These are phyloP conservation scores for Synanceia verrucosa DNA, from an alignment of 2,797 vertebrate species.

Conservation along the genomic window DNA sequence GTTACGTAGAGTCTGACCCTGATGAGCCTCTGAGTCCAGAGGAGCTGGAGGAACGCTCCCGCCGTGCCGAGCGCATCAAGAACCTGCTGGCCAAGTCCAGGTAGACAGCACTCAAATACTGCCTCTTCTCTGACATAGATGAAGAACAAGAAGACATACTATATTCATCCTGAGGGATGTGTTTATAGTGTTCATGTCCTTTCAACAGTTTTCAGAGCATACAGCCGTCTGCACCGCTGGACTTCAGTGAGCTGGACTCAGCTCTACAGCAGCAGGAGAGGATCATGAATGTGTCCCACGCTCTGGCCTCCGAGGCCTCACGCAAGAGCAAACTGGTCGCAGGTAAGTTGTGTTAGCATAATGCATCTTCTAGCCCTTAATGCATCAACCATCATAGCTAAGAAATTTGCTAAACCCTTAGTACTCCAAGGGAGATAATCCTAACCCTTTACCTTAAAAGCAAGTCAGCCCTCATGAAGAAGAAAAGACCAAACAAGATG, in stretches of 20 bases:
- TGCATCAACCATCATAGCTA: not conserved
- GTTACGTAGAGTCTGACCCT: slow-evolving; percentile 90
- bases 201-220: slow-evolving; percentile 85
- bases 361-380: not conserved
- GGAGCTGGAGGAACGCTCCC: slow-evolving; percentile 87
- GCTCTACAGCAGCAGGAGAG: slow-evolving; percentile 91
- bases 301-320: slow-evolving; percentile 92
- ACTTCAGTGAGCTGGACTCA: slow-evolving; percentile 85
- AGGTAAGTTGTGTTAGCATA: slow-evolving; percentile 78
- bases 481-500: not conserved
- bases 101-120: slow-evolving; percentile 62
- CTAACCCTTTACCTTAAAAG: too few relatives aligned
- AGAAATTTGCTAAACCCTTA: not conserved
- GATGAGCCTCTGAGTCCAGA: slow-evolving; percentile 90
- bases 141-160: too few relatives aligned
- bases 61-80: slow-evolving; percentile 90
- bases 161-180: too few relatives aligned
- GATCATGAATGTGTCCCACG: slow-evolving; percentile 92
- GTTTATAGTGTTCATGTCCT: not conserved
- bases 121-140: too few relatives aligned
- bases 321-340: slow-evolving; percentile 93
- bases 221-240: slow-evolving; percentile 71
- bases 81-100: slow-evolving; percentile 91
- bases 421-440: not conserved
- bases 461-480: not conserved